phyloP scores from a whole-genome alignment of 2,797 vertebrate genomes.

The Catharus ustulatus region DNA sequence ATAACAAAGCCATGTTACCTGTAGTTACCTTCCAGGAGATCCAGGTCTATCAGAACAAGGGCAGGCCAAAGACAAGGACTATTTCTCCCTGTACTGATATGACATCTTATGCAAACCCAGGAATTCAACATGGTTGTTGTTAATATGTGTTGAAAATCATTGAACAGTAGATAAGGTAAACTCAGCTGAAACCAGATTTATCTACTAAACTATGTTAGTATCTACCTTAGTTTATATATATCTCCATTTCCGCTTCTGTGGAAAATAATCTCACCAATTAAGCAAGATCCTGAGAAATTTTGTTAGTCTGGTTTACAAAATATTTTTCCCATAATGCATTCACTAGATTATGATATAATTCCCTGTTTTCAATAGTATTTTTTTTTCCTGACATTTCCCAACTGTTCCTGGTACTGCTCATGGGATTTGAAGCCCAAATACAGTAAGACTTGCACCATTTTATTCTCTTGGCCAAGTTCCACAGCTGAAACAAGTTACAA shows the following conservation, averaged over 20 bases:
- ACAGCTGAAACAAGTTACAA: not conserved
- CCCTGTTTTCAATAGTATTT: not conserved
- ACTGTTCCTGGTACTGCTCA: not conserved
- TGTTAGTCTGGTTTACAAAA: not conserved
- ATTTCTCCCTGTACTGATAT: not conserved
- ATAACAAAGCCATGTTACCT: not conserved
- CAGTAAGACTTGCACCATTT: not conserved
- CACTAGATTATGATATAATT: not conserved
- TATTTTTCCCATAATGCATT: not conserved
- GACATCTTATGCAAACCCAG: not conserved
- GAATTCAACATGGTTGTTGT: not conserved
- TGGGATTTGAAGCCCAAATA: not conserved
- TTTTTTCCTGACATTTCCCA: not conserved
- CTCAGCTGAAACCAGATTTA: not conserved
- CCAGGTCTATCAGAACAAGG: not conserved
- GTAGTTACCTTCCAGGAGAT: not conserved
- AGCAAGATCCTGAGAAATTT: not conserved
- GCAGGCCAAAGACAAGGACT: not conserved
- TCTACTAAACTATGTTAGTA: not conserved
- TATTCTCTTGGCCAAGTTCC: not conserved
- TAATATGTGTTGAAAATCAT: not conserved
- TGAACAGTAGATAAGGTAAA: not conserved
- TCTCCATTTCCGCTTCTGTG: not conserved
- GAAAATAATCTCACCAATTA: not conserved
- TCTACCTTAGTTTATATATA: not conserved